Conservation (phyloP, 1,140 invertebrate species). For the Papilio polyxenes region DNA sequence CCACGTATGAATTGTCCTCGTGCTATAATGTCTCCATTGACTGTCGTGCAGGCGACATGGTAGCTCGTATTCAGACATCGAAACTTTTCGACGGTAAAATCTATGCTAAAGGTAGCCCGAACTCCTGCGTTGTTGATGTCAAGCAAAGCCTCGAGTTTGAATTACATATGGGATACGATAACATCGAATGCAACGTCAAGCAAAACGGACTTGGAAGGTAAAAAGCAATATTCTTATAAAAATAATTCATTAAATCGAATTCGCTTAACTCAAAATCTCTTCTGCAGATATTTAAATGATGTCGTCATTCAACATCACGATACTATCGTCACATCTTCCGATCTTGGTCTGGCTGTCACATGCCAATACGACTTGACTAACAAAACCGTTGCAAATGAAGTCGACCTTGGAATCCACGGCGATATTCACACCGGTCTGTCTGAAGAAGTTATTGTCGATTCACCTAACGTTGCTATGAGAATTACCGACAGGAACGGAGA, state of each 20-base stretch:
- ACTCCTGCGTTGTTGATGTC: slow-evolving; percentile 94
- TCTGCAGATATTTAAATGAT: slow-evolving; percentile 88
- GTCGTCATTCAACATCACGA: slow-evolving; percentile 97
- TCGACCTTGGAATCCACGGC: slow-evolving; percentile 92
- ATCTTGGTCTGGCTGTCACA: slow-evolving; percentile 94
- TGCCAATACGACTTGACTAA: slow-evolving; percentile 97
- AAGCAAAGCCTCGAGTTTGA: slow-evolving; percentile 92
- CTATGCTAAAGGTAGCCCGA: slow-evolving; percentile 95
- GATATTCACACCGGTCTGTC: slow-evolving; percentile 90
- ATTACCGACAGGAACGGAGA: slow-evolving; percentile 92
- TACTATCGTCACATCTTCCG: slow-evolving; percentile 96
- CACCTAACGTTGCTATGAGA: slow-evolving; percentile 96
- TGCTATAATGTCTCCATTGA: slow-evolving; percentile 97
- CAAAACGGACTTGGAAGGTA: slow-evolving; percentile 90
- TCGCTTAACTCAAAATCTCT: slow-evolving; percentile 35
- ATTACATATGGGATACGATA: slow-evolving; percentile 93
- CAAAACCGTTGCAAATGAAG: slow-evolving; percentile 95
- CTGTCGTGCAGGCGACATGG: slow-evolving; percentile 95
- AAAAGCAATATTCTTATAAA: slow-evolving; percentile 7
- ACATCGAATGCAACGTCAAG: slow-evolving; percentile 93
- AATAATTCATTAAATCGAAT: background rate
- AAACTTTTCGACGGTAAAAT: slow-evolving; percentile 97
- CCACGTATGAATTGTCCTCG: slow-evolving; percentile 95
- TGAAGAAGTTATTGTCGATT: slow-evolving; percentile 93
- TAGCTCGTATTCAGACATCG: slow-evolving; percentile 93